Evolutionary conservation across 1,140 invertebrate genomes (phyloP).

Genomic region (Brachionus plicatilis): DNA sequence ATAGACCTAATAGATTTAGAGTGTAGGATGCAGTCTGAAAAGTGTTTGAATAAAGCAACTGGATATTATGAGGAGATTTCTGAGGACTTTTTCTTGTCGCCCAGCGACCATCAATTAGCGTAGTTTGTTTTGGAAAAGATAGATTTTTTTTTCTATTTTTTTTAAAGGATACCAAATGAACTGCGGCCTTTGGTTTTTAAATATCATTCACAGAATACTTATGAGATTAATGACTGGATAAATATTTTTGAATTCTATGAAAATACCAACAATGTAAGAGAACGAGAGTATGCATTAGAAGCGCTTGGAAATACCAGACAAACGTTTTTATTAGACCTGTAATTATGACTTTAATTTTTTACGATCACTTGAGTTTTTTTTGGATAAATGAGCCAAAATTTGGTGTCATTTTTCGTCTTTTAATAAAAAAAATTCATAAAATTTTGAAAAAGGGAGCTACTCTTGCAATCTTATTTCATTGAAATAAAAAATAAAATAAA

Average conservation of each 20-base stretch:
- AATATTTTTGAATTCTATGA: constrained; percentile 4
- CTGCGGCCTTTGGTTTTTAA: neutral
- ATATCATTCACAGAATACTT: constrained; percentile 38
- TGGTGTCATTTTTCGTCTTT: no score
- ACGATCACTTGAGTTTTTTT: no score
- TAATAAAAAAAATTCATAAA: no score
- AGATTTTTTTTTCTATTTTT: neutral
- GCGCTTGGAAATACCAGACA: constrained; percentile 9
- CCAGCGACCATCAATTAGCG: neutral
- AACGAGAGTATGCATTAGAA: constrained; percentile 7
- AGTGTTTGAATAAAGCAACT: constrained; percentile 22
- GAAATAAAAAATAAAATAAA: no score
- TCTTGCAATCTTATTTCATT: no score
- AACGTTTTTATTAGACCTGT: neutral
- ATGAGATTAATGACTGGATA: constrained; percentile 8
- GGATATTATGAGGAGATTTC: neutral
- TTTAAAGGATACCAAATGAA: neutral
- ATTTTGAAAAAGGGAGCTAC: no score
- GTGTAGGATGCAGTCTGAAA: neutral
- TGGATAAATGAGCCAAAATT: no score
- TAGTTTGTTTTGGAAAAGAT: neutral
- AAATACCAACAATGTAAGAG: neutral
- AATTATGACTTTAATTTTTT: neutral
- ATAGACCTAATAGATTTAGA: neutral
- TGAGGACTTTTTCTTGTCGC: neutral